Percentiles rank a stretch among this genome's conserved stretches.
phyloP scores from a whole-genome alignment of 2,113 vertebrate genomes.

The Tachysurus vachellii region DNA sequence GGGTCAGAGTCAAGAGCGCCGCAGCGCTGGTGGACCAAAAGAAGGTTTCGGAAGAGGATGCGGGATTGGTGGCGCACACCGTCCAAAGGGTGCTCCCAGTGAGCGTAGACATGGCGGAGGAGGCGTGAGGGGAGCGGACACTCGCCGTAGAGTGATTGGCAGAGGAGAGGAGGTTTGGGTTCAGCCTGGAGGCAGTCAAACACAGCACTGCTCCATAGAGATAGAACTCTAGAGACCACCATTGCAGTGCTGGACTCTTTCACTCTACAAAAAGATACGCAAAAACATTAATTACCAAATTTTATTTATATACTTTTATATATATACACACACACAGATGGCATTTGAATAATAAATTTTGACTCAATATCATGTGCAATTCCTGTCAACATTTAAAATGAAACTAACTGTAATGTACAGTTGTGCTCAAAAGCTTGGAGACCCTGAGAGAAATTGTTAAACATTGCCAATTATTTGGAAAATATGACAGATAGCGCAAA shows the following conservation, averaged over 20 bases:
- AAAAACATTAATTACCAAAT: slow-evolving; percentile 5
- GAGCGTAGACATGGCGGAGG: slow-evolving; percentile 87
- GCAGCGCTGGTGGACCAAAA: slow-evolving; percentile 78
- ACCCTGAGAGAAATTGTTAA: no score
- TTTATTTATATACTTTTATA: no score
- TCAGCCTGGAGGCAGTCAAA: slow-evolving; percentile 73
- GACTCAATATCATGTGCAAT: background rate
- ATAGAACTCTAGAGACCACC: slow-evolving; percentile 83
- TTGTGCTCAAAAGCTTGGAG: no score
- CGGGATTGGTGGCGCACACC: slow-evolving; percentile 90
- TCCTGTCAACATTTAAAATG: background rate
- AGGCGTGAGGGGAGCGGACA: slow-evolving; percentile 71
- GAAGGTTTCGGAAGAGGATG: slow-evolving; percentile 85
- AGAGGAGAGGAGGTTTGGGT: slow-evolving; percentile 67
- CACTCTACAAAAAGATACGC: slow-evolving; percentile 68
- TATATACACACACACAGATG: no score
- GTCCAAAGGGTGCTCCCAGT: slow-evolving; percentile 95
- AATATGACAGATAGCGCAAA: no score
- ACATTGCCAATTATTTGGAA: no score
- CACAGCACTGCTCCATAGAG: slow-evolving; percentile 84
- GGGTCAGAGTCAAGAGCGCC: slow-evolving; percentile 42
- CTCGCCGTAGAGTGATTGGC: slow-evolving; percentile 72
- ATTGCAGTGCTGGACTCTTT: slow-evolving; percentile 87
- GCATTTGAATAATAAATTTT: background rate
- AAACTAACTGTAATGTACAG: background rate